Conservation (phyloP, 2,113 vertebrate species). For the Cyrtonyx montezumae region DNA sequence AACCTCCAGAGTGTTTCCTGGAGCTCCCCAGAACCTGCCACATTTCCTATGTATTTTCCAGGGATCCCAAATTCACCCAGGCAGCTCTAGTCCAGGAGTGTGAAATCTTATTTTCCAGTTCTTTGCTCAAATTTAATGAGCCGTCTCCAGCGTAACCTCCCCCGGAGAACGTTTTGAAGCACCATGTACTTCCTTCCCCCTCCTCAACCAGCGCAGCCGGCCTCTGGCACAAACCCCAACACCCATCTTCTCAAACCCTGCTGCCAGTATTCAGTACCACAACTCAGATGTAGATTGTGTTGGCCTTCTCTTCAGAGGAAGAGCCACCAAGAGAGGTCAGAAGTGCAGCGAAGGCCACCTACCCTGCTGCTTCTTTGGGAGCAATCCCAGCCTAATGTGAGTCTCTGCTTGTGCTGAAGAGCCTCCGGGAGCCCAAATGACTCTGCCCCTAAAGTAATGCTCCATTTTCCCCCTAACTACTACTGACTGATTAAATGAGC, state of each 20-base stretch:
- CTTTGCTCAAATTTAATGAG: slow-evolving; percentile 83
- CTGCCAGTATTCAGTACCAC: not conserved
- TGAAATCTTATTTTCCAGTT: slow-evolving; percentile 84
- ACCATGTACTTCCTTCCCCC: slow-evolving; percentile 37
- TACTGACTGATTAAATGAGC: slow-evolving; percentile 69
- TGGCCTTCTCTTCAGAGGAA: not conserved
- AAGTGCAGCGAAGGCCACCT: not conserved
- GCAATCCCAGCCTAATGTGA: not conserved
- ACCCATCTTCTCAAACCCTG: slow-evolving; percentile 25
- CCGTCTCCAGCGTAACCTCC: slow-evolving; percentile 76
- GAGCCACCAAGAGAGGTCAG: not conserved
- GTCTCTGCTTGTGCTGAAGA: not conserved
- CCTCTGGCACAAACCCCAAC: slow-evolving; percentile 40
- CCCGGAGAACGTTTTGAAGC: slow-evolving; percentile 74
- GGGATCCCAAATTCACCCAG: slow-evolving; percentile 65
- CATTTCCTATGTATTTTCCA: slow-evolving; percentile 15
- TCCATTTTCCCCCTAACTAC: slow-evolving; percentile 46
- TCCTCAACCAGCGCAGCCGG: slow-evolving; percentile 26
- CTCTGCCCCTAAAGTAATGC: slow-evolving; percentile 31
- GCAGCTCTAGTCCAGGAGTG: slow-evolving; percentile 68
- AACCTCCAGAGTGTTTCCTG: not conserved
- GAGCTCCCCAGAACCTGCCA: slow-evolving; percentile 10
- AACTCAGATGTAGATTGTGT: not conserved
- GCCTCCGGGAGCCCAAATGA: not conserved
- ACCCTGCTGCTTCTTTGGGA: not conserved